Evolutionary conservation across 2,113 vertebrate genomes (phyloP).

Genomic region (Hemichromis elongatus): DNA sequence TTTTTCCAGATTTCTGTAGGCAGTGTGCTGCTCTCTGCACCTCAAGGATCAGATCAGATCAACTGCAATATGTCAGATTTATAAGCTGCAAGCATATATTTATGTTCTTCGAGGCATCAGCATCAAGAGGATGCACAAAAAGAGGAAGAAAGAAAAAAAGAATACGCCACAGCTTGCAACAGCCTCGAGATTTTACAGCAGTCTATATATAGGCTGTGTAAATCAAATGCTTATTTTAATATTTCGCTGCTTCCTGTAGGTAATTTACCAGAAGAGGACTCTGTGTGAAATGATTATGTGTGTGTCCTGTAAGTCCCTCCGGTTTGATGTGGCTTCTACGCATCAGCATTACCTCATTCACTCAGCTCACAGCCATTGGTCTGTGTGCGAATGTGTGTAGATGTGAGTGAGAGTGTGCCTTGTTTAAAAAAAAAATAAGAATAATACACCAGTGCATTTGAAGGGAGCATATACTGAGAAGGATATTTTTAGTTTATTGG

Average conservation of each 20-base stretch:
- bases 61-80: slow-evolving; percentile 14
- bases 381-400: slow-evolving; percentile 6
- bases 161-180: slow-evolving; percentile 40
- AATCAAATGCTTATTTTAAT: neutral
- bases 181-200: slow-evolving; percentile 27
- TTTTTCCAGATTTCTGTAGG: neutral
- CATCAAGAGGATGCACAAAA: slow-evolving; percentile 38
- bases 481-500: neutral
- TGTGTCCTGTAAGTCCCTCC: slow-evolving; percentile 24
- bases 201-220: slow-evolving; percentile 27
- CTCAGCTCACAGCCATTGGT: slow-evolving; percentile 35
- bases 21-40: neutral
- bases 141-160: neutral
- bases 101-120: slow-evolving; percentile 24
- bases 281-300: slow-evolving; percentile 10
- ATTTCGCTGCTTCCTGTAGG: neutral
- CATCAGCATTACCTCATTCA: slow-evolving; percentile 71
- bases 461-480: neutral
- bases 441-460: neutral
- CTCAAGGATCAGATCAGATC: slow-evolving; percentile 14
- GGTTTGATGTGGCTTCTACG: slow-evolving; percentile 42
- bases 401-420: slow-evolving; percentile 10
- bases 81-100: neutral
- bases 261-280: neutral
- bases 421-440: neutral